Percentiles rank a stretch among this genome's conserved stretches.
Conservation (phyloP, 2,888 invertebrate genomes). For the Scaptomyza polygonia region DNA sequence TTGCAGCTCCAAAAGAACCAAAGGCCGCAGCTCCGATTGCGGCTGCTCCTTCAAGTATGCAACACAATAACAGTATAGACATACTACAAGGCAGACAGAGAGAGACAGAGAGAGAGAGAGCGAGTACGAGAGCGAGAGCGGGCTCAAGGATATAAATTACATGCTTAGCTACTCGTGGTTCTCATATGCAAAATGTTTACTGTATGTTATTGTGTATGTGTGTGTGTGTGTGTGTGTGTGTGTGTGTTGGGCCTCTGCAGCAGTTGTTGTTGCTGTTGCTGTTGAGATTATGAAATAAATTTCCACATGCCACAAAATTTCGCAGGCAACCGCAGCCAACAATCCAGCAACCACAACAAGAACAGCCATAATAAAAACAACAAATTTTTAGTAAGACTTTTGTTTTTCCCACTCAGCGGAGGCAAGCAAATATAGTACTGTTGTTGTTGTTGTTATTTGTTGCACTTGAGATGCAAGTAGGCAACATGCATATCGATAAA, state of each 20-base stretch:
- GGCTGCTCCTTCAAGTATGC: slow-evolving; percentile 35
- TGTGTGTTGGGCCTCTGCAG: slow-evolving; percentile 15
- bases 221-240: too few relatives aligned
- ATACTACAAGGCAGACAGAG: neutral
- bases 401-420: slow-evolving; percentile 47
- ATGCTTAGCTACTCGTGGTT: slow-evolving; percentile 78
- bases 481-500: slow-evolving; percentile 47
- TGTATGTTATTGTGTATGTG: neutral
- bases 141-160: slow-evolving; percentile 74
- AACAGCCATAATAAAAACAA: slow-evolving; percentile 3
- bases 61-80: slow-evolving; percentile 48
- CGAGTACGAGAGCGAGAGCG: neutral
- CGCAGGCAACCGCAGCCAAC: slow-evolving; percentile 61
- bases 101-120: neutral
- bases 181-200: slow-evolving; percentile 65
- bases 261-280: slow-evolving; percentile 46
- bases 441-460: slow-evolving; percentile 33
- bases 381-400: slow-evolving; percentile 41
- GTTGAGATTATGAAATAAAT: slow-evolving; percentile 78
- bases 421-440: slow-evolving; percentile 27
- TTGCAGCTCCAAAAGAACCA: slow-evolving; percentile 50
- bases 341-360: slow-evolving; percentile 36
- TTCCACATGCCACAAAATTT: slow-evolving; percentile 77
- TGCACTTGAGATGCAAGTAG: slow-evolving; percentile 73
- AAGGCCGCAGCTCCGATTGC: slow-evolving; percentile 48